Base-by-base conservation (phyloP, 2,888 invertebrate genomes). In the Netelia virgata region DNA sequence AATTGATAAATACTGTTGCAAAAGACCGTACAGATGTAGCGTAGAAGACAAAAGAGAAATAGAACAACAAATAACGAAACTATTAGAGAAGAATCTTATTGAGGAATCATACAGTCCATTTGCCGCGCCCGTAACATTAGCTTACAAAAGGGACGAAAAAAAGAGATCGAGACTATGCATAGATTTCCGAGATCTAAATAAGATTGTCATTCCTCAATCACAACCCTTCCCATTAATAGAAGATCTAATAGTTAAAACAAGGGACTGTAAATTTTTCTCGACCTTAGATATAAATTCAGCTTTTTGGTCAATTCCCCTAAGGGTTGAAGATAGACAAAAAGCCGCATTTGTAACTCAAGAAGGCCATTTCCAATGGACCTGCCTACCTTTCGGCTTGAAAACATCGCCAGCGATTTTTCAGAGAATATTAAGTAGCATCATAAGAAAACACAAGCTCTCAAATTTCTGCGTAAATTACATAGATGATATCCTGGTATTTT, bases 51-150 rank as follows among this genome's bases (percentile, higher is more conserved):
- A 83, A 20, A 78, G 41, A 68, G 78, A 78, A 73, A 73, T 77
- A 68, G 70, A 82, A 20, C 74, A 68, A 41, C 80, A 74, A 59
- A 61, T 80, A 74, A 53, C 68, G 20, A 68, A 76, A 76, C n/a
- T 75, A 47, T 47, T 82, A 57, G 43, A 75, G n/a, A 82, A 57
- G 57, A 64, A 75, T 14, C 11, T 81, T 41, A 75, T 75, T 41
- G 74, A 75, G n/a, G 74, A 81, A 28, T 81, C 69, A 8, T 82
- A 75, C 36, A 82, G 82, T n/a, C 82, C 77, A 43, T 82, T 82
- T 47, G 77, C 77, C 6, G 82, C 82, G 3, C 82, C 72, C 14
- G 82, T 77, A 3, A 82, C 77, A 36, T 41, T 82, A 68, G 82
- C 82, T 1, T 82, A 73, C 23, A 82, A 82, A 73, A 82, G 53